phyloP scores from a whole-genome alignment of 1,140 invertebrate genomes.

The Tetranychus urticae region DNA sequence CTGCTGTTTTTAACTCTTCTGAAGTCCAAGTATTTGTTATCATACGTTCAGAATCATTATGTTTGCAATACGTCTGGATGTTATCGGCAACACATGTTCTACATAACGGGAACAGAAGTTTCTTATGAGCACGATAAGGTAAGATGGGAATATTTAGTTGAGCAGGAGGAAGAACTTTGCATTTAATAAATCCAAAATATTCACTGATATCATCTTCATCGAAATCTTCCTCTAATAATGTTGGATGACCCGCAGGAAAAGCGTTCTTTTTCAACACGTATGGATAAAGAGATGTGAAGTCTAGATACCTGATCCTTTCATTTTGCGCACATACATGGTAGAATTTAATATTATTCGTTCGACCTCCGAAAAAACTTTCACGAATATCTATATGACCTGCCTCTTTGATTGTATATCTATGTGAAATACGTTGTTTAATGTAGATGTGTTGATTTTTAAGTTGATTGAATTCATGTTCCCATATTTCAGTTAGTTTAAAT shows the following conservation, averaged over 20 bases:
- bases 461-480: background rate
- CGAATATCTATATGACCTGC: background rate
- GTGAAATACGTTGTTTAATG: background rate
- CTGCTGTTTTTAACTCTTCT: background rate
- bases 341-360: background rate
- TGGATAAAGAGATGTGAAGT: background rate
- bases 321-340: background rate
- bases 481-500: background rate
- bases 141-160: too few relatives aligned
- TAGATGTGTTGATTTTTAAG: background rate
- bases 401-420: background rate
- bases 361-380: background rate
- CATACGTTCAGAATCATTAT: background rate
- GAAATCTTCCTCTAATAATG: background rate
- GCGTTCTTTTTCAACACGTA: background rate
- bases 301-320: background rate
- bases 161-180: too few relatives aligned
- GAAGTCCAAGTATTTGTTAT: background rate
- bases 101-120: too few relatives aligned
- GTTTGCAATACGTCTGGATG: background rate
- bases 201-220: background rate
- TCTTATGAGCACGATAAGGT: too few relatives aligned
- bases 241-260: background rate
- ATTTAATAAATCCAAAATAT: too few relatives aligned
- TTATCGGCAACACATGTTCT: too few relatives aligned